Evolutionary conservation across 2,888 invertebrate species (phyloP).

Genomic region (Alentia gelatinosa): DNA sequence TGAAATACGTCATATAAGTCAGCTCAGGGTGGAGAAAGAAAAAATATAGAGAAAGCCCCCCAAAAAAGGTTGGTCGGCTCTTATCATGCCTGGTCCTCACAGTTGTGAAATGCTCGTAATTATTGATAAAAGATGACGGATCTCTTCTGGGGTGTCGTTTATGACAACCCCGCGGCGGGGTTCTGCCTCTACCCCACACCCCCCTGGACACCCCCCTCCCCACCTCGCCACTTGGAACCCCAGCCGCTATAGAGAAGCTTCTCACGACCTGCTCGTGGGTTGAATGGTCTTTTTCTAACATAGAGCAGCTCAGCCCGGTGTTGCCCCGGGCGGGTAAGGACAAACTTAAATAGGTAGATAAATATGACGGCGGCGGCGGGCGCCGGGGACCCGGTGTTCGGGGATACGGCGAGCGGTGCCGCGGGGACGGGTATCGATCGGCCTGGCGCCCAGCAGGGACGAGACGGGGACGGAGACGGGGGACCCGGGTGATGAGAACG

Average conservation of each 20-base stretch:
- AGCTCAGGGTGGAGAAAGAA: not conserved
- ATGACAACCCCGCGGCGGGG: not conserved
- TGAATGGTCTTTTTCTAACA: too few species aligned
- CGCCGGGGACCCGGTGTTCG: not conserved
- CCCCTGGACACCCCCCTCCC: too few species aligned
- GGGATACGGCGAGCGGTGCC: not conserved
- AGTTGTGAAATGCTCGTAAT: slow-evolving; percentile 2
- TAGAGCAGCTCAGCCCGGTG: too few species aligned
- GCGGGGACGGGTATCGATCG: not conserved
- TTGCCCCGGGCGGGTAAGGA: not conserved
- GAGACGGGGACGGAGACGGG: too few species aligned
- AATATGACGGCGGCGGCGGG: not conserved
- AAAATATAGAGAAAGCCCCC: not conserved
- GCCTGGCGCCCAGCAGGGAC: not conserved
- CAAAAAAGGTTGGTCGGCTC: not conserved
- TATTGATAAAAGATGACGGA: slow-evolving; percentile 41
- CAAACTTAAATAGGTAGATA: not conserved
- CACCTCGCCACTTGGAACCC: too few species aligned
- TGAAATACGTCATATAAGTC: slow-evolving; percentile 51
- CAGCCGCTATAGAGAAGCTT: not conserved
- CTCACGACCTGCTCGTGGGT: not conserved
- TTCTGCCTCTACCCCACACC: not conserved
- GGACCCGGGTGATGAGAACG: too few species aligned
- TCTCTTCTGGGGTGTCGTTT: not conserved
- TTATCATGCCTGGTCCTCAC: not conserved